phyloP scores from a whole-genome alignment of 2,797 vertebrate species.

The Silurus lanzhouensis region DNA sequence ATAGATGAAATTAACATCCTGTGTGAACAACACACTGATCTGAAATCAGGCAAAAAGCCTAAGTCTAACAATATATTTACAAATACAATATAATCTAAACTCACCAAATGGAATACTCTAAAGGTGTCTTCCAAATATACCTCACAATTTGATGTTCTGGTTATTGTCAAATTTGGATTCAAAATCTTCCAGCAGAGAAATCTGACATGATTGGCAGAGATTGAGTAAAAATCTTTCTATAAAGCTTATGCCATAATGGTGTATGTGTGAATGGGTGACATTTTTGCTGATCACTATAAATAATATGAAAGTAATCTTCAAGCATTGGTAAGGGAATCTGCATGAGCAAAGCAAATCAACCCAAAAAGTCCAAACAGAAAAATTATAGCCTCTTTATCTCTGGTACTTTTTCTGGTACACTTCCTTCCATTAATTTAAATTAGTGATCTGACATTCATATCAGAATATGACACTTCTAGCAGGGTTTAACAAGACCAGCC shows the following conservation, averaged over 20 bases:
- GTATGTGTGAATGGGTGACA: not conserved
- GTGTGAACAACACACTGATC: not conserved
- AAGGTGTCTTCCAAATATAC: not conserved
- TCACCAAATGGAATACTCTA: not conserved
- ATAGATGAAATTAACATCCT: not conserved
- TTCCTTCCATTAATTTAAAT: not conserved
- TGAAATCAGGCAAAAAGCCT: not conserved
- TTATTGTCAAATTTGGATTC: not conserved
- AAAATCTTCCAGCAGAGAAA: conserved; percentile 6
- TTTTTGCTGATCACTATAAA: not conserved
- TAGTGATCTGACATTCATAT: not conserved
- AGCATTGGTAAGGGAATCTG: not conserved
- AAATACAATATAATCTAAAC: not conserved
- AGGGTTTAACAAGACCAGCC: not conserved
- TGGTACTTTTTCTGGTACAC: not conserved
- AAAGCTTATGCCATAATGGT: conserved; percentile 10
- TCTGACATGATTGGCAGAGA: not conserved
- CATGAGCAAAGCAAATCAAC: not conserved
- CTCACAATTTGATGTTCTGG: not conserved
- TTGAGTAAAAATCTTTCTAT: conserved; percentile 7
- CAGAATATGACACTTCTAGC: not conserved
- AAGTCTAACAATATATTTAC: not conserved
- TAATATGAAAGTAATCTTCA: not conserved
- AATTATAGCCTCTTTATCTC: not conserved
- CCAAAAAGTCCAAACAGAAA: not conserved